A percentile compares a stretch with the other conserved stretches of the same genome.
phyloP scores from a whole-genome alignment of 2,888 invertebrate genomes.

The Andrena minutula region DNA sequence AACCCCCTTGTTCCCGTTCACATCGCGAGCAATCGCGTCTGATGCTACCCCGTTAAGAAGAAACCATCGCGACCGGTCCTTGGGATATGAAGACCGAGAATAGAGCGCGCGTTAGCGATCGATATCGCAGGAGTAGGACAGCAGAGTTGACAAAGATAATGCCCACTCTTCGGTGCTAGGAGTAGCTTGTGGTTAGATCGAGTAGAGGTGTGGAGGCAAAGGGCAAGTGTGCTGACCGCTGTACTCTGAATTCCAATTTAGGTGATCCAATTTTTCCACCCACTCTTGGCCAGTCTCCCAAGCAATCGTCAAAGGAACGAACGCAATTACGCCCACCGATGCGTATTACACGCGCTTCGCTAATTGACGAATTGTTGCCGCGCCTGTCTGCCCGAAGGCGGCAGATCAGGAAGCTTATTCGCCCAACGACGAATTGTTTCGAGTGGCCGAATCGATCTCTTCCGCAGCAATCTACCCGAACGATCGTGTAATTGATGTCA shows the following conservation, averaged over 20 bases:
- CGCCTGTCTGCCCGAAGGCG: slow-evolving; percentile 56
- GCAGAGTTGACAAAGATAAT: slow-evolving; percentile 8
- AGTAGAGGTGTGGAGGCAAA: not conserved
- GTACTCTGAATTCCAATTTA: not conserved
- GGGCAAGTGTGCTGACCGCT: no score
- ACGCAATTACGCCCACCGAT: slow-evolving; percentile 44
- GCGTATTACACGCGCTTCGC: slow-evolving; percentile 16
- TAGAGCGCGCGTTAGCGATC: not conserved
- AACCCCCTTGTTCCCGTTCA: not conserved
- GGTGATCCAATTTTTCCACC: not conserved
- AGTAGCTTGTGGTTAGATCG: not conserved
- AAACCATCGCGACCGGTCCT: slow-evolving; percentile 15
- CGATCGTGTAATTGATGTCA: slow-evolving; percentile 68
- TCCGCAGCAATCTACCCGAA: slow-evolving; percentile 44
- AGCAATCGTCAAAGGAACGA: slow-evolving; percentile 32
- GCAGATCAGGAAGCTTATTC: slow-evolving; percentile 66
- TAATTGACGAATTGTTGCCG: slow-evolving; percentile 63
- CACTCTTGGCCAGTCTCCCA: not conserved
- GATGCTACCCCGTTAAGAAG: not conserved
- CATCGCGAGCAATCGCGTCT: not conserved
- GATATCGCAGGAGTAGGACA: not conserved
- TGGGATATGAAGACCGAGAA: not conserved
- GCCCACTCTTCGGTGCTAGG: not conserved
- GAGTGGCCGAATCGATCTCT: slow-evolving; percentile 73
- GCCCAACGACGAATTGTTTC: slow-evolving; percentile 73